Percentiles rank a stretch among this genome's conserved stretches.
Conservation (phyloP, 2,888 invertebrate genomes). For the Cheilosia vulpina region DNA sequence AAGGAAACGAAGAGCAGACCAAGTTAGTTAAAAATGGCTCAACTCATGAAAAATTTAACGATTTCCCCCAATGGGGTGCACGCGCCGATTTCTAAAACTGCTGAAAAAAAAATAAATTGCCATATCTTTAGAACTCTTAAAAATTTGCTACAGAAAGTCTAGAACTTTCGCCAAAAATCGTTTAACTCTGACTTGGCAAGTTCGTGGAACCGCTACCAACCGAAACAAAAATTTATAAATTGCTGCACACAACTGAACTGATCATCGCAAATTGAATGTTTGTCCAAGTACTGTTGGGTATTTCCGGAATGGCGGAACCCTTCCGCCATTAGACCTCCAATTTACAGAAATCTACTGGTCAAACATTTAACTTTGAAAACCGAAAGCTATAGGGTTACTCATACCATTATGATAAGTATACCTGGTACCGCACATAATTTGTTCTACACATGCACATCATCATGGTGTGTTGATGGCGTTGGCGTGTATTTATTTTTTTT, state of each 20-base stretch:
- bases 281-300: slow-evolving; percentile 24
- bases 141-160: too few species aligned
- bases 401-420: background rate
- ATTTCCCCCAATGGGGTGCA: too few species aligned
- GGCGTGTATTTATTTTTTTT: slow-evolving; percentile 4
- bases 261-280: slow-evolving; percentile 53
- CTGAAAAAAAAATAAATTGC: too few species aligned
- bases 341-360: slow-evolving; percentile 62
- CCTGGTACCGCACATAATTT: background rate
- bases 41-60: too few species aligned
- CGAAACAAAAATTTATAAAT: slow-evolving; percentile 43
- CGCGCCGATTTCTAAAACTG: too few species aligned
- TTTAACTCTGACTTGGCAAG: too few species aligned
- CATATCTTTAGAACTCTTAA: too few species aligned
- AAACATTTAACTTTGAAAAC: slow-evolving; percentile 45
- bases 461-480: slow-evolving; percentile 11
- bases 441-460: background rate
- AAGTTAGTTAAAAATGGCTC: too few species aligned
- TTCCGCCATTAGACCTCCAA: slow-evolving; percentile 47
- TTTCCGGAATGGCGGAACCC: slow-evolving; percentile 28
- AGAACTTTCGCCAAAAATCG: too few species aligned
- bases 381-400: background rate
- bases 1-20: too few species aligned
- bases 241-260: slow-evolving; percentile 42
- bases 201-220: too few species aligned